Evolutionary conservation across 2,113 vertebrate genomes (phyloP), one percentile per base, ranked within the genome.

Genomic region (Pelvicachromis taeniatus): DNA sequence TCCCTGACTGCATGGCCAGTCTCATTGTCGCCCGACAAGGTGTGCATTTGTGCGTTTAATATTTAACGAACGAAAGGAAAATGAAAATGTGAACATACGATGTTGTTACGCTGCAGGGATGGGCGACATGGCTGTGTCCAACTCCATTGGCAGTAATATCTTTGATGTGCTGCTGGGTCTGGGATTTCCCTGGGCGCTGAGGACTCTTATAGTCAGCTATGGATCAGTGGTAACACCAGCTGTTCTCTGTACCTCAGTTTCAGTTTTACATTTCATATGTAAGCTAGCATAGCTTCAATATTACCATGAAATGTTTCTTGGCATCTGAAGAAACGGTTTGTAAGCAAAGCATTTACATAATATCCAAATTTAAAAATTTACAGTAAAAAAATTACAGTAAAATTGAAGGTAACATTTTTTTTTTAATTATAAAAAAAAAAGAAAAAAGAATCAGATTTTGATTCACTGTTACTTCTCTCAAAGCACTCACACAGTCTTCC

Each of bases 81-180:
- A 81, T 63, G 12, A 35, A 35, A 13, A 75, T 73, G 53, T 77
- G 12, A 48, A 82, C 38, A 56, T 48, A 7, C 56, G 17, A 10
- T 84, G 29, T 78, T 23, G 26, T 45, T 53, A 55, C 0, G 2
- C 42, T 78, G 26, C 90, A 97, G 96, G 96, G 29, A 92, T 97
- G 95, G 96, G 96, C 1, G 96, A 97, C 91, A 97, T 97, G 96
- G 96, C 96, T 1, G 96, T 97, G 19, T 97, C 96, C 23, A 97
- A 97, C 90, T 95, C 96, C 84, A 95, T 97, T 5, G 96, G 96
- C 83, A 97, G 96, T 91, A 97, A 97, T 65, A 96, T 97, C 75
- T 97, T 97, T 81, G 96, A 97, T 59, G 96, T 97, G 82, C 94
- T 97, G 58, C 89, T 97, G 84, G 96, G 96, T 1, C 93, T 97